Percentiles rank a stretch among this genome's conserved stretches.
Evolutionary conservation across 2,113 vertebrate genomes (phyloP).

Genomic region (Trematomus loennbergii): DNA sequence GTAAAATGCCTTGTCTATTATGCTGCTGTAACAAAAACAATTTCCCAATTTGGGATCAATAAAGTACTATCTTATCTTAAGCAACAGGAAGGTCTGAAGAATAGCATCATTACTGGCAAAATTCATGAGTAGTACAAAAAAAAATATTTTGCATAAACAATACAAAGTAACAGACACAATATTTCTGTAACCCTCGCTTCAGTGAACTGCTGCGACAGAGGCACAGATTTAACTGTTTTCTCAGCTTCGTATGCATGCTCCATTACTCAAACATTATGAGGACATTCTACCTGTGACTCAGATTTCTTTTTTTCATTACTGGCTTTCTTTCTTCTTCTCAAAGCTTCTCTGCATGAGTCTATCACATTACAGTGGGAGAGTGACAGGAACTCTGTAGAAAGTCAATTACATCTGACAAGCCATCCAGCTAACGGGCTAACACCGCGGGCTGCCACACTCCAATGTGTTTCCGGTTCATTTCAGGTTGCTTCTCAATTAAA

Average conservation of each 20-base stretch:
- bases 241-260: neutral
- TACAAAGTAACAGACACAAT: neutral
- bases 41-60: too few relatives aligned
- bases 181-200: neutral
- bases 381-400: slow-evolving; percentile 51
- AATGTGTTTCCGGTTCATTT: slow-evolving; percentile 50
- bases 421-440: slow-evolving; percentile 43
- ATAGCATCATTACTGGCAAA: too few relatives aligned
- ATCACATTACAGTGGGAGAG: slow-evolving; percentile 30
- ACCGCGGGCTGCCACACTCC: slow-evolving; percentile 36
- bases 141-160: neutral
- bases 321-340: slow-evolving; percentile 2
- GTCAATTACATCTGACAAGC: slow-evolving; percentile 57
- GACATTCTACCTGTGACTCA: slow-evolving; percentile 12
- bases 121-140: too few relatives aligned
- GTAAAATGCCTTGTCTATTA: too few relatives aligned
- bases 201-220: neutral
- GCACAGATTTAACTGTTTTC: neutral
- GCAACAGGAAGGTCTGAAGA: neutral
- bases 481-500: slow-evolving; percentile 36
- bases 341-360: slow-evolving; percentile 27
- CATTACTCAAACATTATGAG: slow-evolving; percentile 16
- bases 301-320: slow-evolving; percentile 17
- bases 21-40: too few relatives aligned
- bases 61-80: too few relatives aligned